Conservation (phyloP, 2,797 vertebrate genomes). For the Thamnophis elegans region DNA sequence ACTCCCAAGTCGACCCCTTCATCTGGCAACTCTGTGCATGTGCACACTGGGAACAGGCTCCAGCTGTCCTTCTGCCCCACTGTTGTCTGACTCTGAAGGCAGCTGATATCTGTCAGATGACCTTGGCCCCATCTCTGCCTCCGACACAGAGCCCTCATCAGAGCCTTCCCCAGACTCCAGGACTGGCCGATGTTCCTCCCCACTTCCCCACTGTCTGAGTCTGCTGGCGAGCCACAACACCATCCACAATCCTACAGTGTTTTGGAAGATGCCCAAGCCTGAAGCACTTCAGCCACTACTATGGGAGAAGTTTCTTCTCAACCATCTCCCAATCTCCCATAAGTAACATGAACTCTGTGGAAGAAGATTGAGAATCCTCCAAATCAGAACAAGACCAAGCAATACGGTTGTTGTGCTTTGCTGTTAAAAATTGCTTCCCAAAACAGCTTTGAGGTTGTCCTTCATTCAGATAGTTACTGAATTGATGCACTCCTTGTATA, state of each 20-base stretch:
- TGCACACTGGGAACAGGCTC: no score
- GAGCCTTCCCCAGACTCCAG: no score
- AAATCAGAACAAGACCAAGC: neutral
- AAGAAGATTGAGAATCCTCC: neutral
- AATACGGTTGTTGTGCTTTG: neutral
- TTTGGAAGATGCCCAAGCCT: neutral
- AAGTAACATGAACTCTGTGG: neutral
- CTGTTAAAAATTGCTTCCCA: neutral
- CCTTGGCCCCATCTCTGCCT: no score
- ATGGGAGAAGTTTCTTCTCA: neutral
- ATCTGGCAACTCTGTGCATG: no score
- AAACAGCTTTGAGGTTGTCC: neutral
- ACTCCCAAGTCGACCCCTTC: no score
- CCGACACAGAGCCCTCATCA: no score
- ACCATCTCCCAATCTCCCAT: neutral
- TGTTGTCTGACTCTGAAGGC: no score
- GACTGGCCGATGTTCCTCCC: no score
- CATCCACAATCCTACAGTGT: neutral
- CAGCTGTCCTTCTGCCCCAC: no score
- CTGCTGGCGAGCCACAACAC: no score
- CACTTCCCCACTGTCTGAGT: no score
- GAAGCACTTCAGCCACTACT: neutral
- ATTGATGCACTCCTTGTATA: neutral
- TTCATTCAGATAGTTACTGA: neutral
- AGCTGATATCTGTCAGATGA: no score